Evolutionary conservation across 2,797 vertebrate genomes (phyloP).

Genomic region (Mus spretus): DNA sequence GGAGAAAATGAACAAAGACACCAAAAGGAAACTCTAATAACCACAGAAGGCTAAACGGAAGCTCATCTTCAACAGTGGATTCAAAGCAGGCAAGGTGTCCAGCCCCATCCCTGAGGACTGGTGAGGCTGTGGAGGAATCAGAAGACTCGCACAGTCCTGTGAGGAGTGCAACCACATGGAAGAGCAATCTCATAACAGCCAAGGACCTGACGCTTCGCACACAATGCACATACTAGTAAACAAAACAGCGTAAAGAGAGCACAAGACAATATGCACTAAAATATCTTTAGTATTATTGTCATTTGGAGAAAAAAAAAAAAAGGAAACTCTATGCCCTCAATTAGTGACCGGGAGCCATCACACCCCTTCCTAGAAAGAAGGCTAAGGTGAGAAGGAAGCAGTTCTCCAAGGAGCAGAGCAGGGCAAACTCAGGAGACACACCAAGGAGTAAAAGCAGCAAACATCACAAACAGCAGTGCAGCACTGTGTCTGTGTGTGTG

Average conservation of each 20-base stretch:
- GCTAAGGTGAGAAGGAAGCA: slow-evolving; percentile 3
- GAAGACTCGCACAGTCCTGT: background rate
- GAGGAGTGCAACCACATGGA: background rate
- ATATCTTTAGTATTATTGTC: slow-evolving; percentile 10
- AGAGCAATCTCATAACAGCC: background rate
- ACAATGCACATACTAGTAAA: background rate
- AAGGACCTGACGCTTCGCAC: slow-evolving; percentile 14
- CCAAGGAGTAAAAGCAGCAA: slow-evolving; percentile 55
- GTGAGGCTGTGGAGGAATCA: background rate
- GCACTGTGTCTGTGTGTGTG: background rate
- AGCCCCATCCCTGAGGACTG: background rate
- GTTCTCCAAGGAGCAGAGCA: slow-evolving; percentile 32
- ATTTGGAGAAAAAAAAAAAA: slow-evolving; percentile 5
- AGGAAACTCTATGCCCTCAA: slow-evolving; percentile 9
- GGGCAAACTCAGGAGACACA: slow-evolving; percentile 47
- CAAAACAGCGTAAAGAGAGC: background rate
- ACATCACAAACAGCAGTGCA: background rate
- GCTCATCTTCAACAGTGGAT: background rate
- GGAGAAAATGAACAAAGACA: background rate
- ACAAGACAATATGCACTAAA: background rate
- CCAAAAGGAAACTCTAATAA: slow-evolving; percentile 21
- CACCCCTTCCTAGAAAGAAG: slow-evolving; percentile 26
- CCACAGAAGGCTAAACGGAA: background rate
- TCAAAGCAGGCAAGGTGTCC: background rate
- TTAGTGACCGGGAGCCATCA: slow-evolving; percentile 41